phyloP scores from a whole-genome alignment of 2,888 invertebrate species.

The Drosophila affinis region DNA sequence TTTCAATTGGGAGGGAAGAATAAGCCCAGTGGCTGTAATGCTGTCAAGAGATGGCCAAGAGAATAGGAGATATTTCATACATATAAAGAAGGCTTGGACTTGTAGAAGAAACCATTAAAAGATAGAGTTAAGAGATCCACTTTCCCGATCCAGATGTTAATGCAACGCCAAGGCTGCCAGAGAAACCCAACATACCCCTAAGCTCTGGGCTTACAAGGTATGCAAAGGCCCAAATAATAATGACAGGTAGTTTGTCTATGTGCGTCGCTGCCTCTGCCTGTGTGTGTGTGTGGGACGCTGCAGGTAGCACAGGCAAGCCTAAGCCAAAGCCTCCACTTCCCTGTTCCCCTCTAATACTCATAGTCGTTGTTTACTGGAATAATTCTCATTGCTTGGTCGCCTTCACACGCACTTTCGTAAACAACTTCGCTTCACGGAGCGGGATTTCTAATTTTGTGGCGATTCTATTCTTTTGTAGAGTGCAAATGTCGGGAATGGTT shows the following conservation, averaged over 20 bases:
- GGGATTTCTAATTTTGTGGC: slow-evolving; percentile 37
- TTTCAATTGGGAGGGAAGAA: too few species aligned
- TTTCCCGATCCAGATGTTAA: too few species aligned
- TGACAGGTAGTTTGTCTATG: slow-evolving; percentile 72
- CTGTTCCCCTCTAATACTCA: slow-evolving; percentile 24
- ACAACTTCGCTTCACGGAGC: slow-evolving; percentile 64
- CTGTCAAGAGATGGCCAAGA: too few species aligned
- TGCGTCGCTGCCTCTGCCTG: slow-evolving; percentile 16
- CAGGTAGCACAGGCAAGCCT: slow-evolving; percentile 71
- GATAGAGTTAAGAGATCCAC: too few species aligned
- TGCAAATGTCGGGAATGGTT: slow-evolving; percentile 70
- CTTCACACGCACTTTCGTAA: slow-evolving; percentile 78
- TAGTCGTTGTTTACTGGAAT: slow-evolving; percentile 62
- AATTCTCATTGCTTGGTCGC: slow-evolving; percentile 63
- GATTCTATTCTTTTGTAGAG: slow-evolving; percentile 50
- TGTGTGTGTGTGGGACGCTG: slow-evolving; percentile 58
- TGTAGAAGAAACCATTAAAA: too few species aligned
- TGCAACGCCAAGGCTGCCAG: background rate
- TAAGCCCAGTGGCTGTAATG: too few species aligned
- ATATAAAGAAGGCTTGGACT: too few species aligned
- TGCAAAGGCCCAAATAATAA: slow-evolving; percentile 65
- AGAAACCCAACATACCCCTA: background rate
- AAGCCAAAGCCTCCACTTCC: slow-evolving; percentile 29
- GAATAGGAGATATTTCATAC: too few species aligned
- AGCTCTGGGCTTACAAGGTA: slow-evolving; percentile 23